These are phyloP conservation scores for Craniophora ligustri DNA, from an alignment of 2,888 invertebrate genomes.

Conservation along the genomic window DNA sequence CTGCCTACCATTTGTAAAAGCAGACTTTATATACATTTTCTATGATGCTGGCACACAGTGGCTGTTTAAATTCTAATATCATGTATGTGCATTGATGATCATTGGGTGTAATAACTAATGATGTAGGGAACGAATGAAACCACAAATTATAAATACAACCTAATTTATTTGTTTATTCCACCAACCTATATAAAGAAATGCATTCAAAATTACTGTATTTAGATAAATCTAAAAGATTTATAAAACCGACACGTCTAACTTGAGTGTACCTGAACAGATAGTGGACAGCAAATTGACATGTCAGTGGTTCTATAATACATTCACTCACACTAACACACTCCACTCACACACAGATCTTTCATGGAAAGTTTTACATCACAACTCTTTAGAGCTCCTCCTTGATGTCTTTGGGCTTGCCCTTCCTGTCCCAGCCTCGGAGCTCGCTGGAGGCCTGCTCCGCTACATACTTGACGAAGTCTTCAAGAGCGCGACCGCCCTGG, in stretches of 20 bases:
- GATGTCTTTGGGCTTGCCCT: constrained; percentile 91
- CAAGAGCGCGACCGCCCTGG: constrained; percentile 96
- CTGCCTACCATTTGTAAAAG: too few relatives aligned
- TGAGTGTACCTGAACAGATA: constrained; percentile 33
- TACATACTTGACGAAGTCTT: constrained; percentile 98
- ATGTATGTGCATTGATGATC: background rate
- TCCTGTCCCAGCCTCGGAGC: constrained; percentile 95
- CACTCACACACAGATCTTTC: constrained; percentile 82
- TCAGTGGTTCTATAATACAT: constrained; percentile 44
- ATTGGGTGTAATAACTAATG: background rate
- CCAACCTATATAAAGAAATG: constrained; percentile 81
- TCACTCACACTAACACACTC: constrained; percentile 55
- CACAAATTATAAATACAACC: constrained; percentile 82
- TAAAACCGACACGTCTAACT: constrained; percentile 58
- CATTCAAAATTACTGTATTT: constrained; percentile 87
- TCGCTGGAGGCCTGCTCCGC: constrained; percentile 96
- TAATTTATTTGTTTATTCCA: constrained; percentile 82
- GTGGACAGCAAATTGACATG: constrained; percentile 21
- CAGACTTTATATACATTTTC: too few relatives aligned
- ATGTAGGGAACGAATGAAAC: constrained; percentile 54
- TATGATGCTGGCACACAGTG: too few relatives aligned
- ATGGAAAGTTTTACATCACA: constrained; percentile 73
- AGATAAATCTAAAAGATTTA: constrained; percentile 69
- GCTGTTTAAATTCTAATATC: background rate
- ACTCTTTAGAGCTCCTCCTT: constrained; percentile 83